Base-by-base conservation (phyloP, 2,888 invertebrate genomes). In the Stratiomys singularior region DNA sequence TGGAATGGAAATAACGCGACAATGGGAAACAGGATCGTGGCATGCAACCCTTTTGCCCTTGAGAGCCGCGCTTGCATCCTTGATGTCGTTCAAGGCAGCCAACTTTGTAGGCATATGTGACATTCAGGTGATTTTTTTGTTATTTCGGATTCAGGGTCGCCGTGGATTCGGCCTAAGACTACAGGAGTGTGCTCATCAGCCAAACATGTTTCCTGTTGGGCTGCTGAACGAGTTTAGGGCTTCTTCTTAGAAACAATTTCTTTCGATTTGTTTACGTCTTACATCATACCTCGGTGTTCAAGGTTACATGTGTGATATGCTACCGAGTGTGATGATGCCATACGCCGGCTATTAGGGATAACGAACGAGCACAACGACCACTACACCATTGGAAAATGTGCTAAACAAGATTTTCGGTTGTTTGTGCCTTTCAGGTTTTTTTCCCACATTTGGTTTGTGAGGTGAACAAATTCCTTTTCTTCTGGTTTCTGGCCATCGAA, bases 21-120 rank as follows among this genome's bases (percentile, higher is more conserved):
- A 52, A 52, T 52, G 15, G n/a, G 15, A 52, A 52, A 4, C 52
- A 9, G 52, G 52, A 52, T 52, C 4, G 18, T 5, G 15, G 52
- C 52, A 7, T 64, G 13, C 64, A 28, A 64, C 64, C 64, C 28
- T 64, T 30, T 28, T 64, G 64, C 64, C 64, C 64, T 64, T 64
- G 64, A 28, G 15, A 9, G 15, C 28, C 28, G 64, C 28, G 13
- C n/a, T 3, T 64, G 15, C 13, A 15, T 27, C 64, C 64, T n/a
- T n/a, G 13, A 15, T 64, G 52, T n/a, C 37, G 18, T 52, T 52
- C 28, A 52, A 28, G 64, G 64, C 21, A 23, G 5, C 4, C 21
- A 13, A 18, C 7, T 52, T 3, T 18, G 60, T 21, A 60, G 60
- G 27, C 27, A 60, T 60, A 18, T 52, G 52, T 21, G 18, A 18